These are phyloP conservation scores for Dicentrarchus labrax DNA, from an alignment of 2,113 vertebrate genomes.

Conservation along the genomic window DNA sequence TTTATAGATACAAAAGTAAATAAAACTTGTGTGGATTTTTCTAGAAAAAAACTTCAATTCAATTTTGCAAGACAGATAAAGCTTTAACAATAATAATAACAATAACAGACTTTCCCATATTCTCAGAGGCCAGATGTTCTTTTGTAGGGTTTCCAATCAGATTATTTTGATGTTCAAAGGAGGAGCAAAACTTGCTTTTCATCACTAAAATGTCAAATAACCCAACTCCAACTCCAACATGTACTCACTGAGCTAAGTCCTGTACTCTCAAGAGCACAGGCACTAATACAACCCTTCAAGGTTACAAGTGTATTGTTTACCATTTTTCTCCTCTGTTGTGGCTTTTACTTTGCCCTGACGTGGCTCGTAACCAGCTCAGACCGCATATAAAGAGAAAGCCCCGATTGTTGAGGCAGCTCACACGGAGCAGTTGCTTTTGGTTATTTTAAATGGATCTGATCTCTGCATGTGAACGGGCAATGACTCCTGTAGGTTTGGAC, in stretches of 20 bases:
- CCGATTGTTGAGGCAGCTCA: neutral
- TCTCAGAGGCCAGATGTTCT: neutral
- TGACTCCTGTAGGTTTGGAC: conserved; percentile 67
- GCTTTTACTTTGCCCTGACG: conserved; percentile 85
- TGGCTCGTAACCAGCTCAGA: conserved; percentile 64
- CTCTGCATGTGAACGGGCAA: conserved; percentile 53
- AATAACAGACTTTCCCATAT: neutral
- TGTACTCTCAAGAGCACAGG: conserved; percentile 82
- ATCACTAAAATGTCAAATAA: conserved; percentile 63
- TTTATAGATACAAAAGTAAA: neutral
- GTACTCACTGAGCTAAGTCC: conserved; percentile 1
- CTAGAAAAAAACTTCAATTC: neutral
- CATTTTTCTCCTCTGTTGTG: conserved; percentile 82
- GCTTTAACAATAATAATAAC: neutral
- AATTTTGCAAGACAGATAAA: conserved; percentile 23
- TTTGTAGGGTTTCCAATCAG: neutral
- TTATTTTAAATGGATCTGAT: conserved; percentile 61
- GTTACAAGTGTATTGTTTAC: conserved; percentile 83
- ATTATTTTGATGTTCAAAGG: conserved; percentile 66
- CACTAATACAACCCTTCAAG: conserved; percentile 84
- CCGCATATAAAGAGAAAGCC: conserved; percentile 74
- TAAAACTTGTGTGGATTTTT: neutral
- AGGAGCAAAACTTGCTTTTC: conserved; percentile 18
- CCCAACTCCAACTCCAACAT: no score
- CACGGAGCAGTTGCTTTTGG: neutral